A percentile compares a stretch with the other conserved stretches of the same genome.
These are phyloP conservation scores for Zaprionus gabonicus DNA, from an alignment of 1,140 invertebrate species.

Conservation along the genomic window DNA sequence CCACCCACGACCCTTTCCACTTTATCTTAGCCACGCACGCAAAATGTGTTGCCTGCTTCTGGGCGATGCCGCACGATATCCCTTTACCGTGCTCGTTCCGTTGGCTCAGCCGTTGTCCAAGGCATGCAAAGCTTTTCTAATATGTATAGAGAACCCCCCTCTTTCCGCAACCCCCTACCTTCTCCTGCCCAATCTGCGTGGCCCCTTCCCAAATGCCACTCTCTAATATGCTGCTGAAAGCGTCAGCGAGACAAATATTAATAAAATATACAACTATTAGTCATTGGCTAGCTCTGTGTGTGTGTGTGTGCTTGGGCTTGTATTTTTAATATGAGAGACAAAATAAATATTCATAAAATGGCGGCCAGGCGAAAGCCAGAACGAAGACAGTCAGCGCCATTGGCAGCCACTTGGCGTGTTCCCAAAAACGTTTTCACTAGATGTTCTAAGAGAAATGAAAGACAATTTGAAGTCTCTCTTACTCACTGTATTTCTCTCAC, in stretches of 20 bases:
- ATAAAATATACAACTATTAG: conserved; percentile 83
- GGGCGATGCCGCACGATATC: conserved; percentile 37
- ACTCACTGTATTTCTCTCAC: background rate
- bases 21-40: conserved; percentile 72
- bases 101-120: conserved; percentile 29
- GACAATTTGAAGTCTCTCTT: too few species aligned
- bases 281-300: conserved; percentile 60
- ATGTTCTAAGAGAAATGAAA: too few species aligned
- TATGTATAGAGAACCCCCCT: conserved; percentile 23
- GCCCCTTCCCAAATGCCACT: conserved; percentile 10
- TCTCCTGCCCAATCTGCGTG: too few species aligned
- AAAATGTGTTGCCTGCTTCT: conserved; percentile 72
- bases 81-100: conserved; percentile 18
- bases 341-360: conserved; percentile 82
- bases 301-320: conserved; percentile 60
- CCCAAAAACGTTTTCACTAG: conserved; percentile 3
- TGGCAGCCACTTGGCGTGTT: background rate
- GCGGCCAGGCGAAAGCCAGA: conserved; percentile 36
- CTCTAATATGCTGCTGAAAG: conserved; percentile 45
- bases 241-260: conserved; percentile 76
- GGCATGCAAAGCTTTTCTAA: conserved; percentile 50
- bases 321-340: conserved; percentile 81
- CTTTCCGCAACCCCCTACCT: background rate
- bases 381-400: conserved; percentile 12
- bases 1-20: background rate